A percentile compares a stretch with the other conserved stretches of the same genome.
Evolutionary conservation across 1,140 invertebrate species (phyloP).

Genomic region (Pinna nobilis): DNA sequence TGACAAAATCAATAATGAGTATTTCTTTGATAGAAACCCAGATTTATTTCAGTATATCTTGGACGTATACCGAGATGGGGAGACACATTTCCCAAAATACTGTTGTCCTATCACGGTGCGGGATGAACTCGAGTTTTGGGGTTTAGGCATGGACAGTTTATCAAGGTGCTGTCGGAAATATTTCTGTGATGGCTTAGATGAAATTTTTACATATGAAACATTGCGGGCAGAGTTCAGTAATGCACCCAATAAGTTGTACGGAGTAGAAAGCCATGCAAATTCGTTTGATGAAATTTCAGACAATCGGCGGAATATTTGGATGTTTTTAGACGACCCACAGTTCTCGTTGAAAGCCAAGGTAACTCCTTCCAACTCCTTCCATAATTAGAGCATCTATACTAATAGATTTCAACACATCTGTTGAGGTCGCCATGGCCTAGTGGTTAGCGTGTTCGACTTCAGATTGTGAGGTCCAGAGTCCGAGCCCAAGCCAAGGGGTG

Average conservation of each 20-base stretch:
- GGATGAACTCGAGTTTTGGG: constrained; percentile 20
- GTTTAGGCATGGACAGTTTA: neutral
- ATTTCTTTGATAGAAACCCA: constrained; percentile 29
- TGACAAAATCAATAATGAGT: constrained; percentile 10
- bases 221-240: constrained; percentile 6
- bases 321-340: constrained; percentile 4
- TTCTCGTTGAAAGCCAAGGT: constrained; percentile 13
- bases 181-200: constrained; percentile 5
- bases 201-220: constrained; percentile 17
- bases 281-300: neutral
- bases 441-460: too few species aligned
- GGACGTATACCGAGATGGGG: constrained; percentile 23
- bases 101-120: constrained; percentile 6
- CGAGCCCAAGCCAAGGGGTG: too few species aligned
- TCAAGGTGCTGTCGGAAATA: constrained; percentile 21
- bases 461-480: too few species aligned
- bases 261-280: constrained; percentile 2
- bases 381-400: too few species aligned
- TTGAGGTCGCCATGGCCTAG: too few species aligned
- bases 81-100: constrained; percentile 24
- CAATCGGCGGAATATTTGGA: neutral
- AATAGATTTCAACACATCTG: too few species aligned
- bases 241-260: constrained; percentile 9
- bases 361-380: too few species aligned
- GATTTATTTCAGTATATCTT: constrained; percentile 22